Percentiles rank a stretch among this genome's conserved stretches.
These are phyloP conservation scores for Argentina silus DNA, from an alignment of 2,797 vertebrate species.

Conservation along the genomic window DNA sequence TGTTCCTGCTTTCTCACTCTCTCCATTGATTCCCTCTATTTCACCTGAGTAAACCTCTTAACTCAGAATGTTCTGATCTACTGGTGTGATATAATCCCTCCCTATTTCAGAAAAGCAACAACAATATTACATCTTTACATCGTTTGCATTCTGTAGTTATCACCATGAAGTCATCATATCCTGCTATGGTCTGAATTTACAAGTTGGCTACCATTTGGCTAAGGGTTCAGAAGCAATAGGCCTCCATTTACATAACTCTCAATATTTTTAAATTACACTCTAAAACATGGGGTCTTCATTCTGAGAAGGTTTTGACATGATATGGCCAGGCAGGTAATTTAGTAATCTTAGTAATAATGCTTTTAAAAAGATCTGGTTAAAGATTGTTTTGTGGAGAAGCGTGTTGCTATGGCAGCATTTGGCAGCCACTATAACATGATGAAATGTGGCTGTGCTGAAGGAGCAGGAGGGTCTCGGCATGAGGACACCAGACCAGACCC, in stretches of 20 bases:
- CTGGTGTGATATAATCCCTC: constrained; percentile 6
- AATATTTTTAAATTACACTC: not conserved
- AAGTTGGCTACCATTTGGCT: not conserved
- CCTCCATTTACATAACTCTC: not conserved
- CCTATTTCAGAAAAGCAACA: no score
- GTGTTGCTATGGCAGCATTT: constrained; percentile 41
- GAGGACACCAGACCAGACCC: constrained; percentile 12
- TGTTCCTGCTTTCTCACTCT: constrained; percentile 49
- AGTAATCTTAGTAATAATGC: constrained; percentile 29
- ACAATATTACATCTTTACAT: not conserved
- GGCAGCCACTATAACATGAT: constrained; percentile 41
- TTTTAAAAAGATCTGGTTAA: constrained; percentile 29
- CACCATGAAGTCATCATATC: not conserved
- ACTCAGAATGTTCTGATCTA: constrained; percentile 10
- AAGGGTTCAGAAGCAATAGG: not conserved
- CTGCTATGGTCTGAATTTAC: not conserved
- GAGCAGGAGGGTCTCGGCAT: constrained; percentile 29
- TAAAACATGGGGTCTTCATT: not conserved
- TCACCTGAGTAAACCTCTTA: constrained; percentile 28
- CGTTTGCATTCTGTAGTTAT: not conserved
- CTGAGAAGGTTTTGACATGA: constrained; percentile 2
- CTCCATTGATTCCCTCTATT: constrained; percentile 47
- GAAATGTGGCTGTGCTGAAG: constrained; percentile 48
- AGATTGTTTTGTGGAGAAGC: constrained; percentile 41
- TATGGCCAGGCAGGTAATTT: constrained; percentile 10